These are phyloP conservation scores for Labeo catla DNA, from an alignment of 2,113 vertebrate genomes.

Conservation along the genomic window DNA sequence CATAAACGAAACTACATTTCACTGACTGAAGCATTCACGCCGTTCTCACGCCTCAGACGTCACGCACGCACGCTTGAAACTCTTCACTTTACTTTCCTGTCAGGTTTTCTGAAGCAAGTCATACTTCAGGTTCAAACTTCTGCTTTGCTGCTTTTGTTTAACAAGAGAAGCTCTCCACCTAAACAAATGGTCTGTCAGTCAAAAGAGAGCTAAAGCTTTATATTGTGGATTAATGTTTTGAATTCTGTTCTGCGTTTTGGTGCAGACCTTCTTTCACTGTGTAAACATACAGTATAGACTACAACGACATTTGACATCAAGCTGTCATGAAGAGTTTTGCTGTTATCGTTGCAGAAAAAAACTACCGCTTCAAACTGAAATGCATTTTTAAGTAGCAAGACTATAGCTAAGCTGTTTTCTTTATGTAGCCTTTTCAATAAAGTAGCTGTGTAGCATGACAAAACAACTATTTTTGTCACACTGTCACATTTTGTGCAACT, in stretches of 20 bases:
- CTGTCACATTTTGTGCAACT: neutral
- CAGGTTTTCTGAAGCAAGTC: conserved; percentile 60
- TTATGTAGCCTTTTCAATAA: neutral
- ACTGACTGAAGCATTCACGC: conserved; percentile 58
- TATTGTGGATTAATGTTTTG: conserved; percentile 18
- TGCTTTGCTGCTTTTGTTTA: conserved; percentile 60
- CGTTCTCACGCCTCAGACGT: conserved; percentile 55
- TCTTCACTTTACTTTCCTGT: conserved; percentile 65
- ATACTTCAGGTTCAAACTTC: conserved; percentile 63
- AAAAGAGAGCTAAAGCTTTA: conserved; percentile 50
- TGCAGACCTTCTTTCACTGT: conserved; percentile 8
- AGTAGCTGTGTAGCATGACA: neutral
- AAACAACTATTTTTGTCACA: neutral
- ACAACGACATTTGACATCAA: conserved; percentile 11
- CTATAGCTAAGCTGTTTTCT: neutral
- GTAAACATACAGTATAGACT: conserved; percentile 15
- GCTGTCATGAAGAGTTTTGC: neutral
- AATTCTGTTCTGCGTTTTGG: neutral
- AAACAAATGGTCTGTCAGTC: conserved; percentile 70
- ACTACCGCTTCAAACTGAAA: neutral
- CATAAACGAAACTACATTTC: conserved; percentile 58
- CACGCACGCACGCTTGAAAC: conserved; percentile 40
- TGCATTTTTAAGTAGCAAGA: neutral
- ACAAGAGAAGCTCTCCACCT: conserved; percentile 57
- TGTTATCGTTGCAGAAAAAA: neutral